Conservation (phyloP, 2,113 vertebrate species). For the Choloepus hoffmanni region DNA sequence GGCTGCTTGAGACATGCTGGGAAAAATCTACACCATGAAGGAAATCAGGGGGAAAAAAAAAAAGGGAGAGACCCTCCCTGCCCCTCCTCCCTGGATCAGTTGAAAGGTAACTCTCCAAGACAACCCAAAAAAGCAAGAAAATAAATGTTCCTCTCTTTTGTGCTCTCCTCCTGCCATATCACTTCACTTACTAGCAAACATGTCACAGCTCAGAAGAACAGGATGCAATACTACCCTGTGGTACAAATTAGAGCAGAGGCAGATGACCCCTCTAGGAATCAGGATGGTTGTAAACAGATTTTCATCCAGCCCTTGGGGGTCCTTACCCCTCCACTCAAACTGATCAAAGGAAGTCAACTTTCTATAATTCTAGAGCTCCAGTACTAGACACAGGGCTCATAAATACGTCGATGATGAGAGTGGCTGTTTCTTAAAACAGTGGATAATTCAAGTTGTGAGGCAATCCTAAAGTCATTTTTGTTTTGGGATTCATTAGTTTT, state of each 20-base stretch:
- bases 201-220: not conserved
- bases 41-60: not conserved
- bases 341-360: not conserved
- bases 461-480: not conserved
- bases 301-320: not conserved
- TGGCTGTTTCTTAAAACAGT: conserved; percentile 10
- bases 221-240: not conserved
- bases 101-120: conserved; percentile 69
- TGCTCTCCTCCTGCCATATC: not conserved
- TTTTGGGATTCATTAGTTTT: conserved; percentile 19
- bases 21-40: not conserved
- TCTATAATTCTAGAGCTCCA: not conserved
- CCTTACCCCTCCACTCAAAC: not conserved
- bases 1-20: not conserved
- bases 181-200: not conserved
- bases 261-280: not conserved
- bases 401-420: not conserved
- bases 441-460: not conserved
- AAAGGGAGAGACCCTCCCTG: not conserved
- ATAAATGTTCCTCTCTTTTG: conserved; percentile 37
- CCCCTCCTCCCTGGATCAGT: conserved; percentile 18
- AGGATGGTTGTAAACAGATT: not conserved
- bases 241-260: not conserved
- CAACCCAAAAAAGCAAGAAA: conserved; percentile 42
- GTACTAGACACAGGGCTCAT: not conserved